Conservation (phyloP, 2,888 invertebrate species). For the Serripes groenlandicus region DNA sequence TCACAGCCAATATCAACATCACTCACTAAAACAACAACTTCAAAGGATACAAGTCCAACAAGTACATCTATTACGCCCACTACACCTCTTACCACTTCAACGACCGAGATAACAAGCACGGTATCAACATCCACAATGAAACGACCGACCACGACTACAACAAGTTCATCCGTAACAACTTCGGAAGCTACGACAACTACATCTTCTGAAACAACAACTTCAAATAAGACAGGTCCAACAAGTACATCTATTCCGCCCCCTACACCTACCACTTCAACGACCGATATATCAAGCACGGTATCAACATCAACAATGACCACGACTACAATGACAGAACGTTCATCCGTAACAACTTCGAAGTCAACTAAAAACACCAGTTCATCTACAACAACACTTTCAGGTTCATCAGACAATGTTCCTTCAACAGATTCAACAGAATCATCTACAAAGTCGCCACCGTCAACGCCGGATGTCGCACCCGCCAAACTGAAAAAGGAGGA, state of each 20-base stretch:
- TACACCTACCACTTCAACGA: neutral
- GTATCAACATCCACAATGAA: neutral
- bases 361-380: neutral
- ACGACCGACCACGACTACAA: neutral
- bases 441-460: neutral
- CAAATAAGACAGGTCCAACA: neutral
- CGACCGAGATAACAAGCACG: neutral
- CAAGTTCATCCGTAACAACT: neutral
- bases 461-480: neutral
- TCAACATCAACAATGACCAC: neutral
- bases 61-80: neutral
- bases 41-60: neutral
- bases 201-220: neutral
- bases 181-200: neutral
- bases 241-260: neutral
- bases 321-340: neutral
- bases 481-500: neutral
- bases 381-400: neutral
- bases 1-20: neutral
- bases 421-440: conserved; percentile 3
- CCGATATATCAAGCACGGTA: neutral
- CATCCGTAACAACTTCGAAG: neutral
- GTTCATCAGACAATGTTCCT: neutral
- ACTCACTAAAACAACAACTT: neutral
- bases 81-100: neutral